Base-by-base conservation (phyloP, 2,888 invertebrate genomes). In the Yponomeuta plumbellus region DNA sequence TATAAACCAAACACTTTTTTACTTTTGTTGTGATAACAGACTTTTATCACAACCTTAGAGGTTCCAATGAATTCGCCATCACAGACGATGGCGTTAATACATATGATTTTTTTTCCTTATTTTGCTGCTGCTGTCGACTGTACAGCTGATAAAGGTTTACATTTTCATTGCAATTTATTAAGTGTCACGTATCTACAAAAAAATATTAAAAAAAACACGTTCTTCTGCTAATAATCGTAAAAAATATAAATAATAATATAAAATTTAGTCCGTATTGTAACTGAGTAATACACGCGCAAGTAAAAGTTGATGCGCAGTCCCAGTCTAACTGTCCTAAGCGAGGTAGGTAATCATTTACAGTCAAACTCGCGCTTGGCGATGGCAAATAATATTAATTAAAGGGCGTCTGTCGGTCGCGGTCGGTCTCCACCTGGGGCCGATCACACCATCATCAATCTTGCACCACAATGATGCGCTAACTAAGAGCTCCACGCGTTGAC, bases 341-440 rank as follows among this genome's bases (percentile, higher is more conserved):
- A 34, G 34, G 34, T 8, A 10, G 8, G 71, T 72, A 74, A 78
- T 76, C 71, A 17, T 52, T 52, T 17, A 52, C 13, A 8, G 17
- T 13, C 44, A 17, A 52, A 52, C 44, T 52, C 17, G 17, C 17
- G 17, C 17, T 44, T 11, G 44, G 13, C 44, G 4, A 44, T 13
- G 13, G 44, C 17, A 17, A 52, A 17, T 34, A 34, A 34, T 34
- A 34, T 34, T 34, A 34, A 6, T 34, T 34, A 34, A 34, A 34
- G 34, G 34, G 34, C 34, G 34, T 34, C 34, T 34, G 44, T 17
- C 44, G 44, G 44, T 52, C 17, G 44, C 44, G 44, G 44, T 52
- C 17, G 44, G 17, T 17, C 44, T 5, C 44, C 44, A 52, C 34
- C 34, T 34, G 44, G 44, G 17, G 5, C 44, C 44, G 44, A 52